phyloP scores from a whole-genome alignment of 1,140 invertebrate species.

The Trichonephila clavipes region DNA sequence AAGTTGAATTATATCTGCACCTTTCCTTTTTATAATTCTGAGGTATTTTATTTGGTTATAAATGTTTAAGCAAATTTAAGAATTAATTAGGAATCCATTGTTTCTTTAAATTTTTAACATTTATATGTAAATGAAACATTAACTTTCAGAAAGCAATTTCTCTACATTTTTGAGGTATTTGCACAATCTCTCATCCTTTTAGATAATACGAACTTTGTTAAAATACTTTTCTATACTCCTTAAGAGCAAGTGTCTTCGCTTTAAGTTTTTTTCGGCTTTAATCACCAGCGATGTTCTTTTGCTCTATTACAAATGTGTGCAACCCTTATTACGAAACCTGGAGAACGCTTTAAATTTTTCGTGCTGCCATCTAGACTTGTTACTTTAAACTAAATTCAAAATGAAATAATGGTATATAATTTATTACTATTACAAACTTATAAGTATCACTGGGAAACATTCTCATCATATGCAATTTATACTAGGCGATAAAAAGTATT shows the following conservation, averaged over 20 bases:
- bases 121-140: no score
- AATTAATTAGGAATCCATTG: no score
- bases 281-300: not conserved
- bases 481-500: not conserved
- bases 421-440: not conserved
- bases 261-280: not conserved
- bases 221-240: no score
- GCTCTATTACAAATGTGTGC: not conserved
- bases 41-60: no score
- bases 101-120: no score
- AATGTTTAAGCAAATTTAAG: no score
- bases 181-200: not conserved
- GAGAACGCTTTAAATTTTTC: not conserved
- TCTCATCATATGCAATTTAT: not conserved
- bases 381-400: not conserved
- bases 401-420: not conserved
- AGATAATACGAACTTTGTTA: no score
- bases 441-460: not conserved
- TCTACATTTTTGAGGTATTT: not conserved
- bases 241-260: no score
- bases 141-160: no score
- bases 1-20: no score
- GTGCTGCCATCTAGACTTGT: not conserved
- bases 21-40: no score
- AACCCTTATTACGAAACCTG: fast-evolving